A percentile compares a stretch with the other conserved stretches of the same genome.
Evolutionary conservation across 2,888 invertebrate genomes (phyloP).

Genomic region (Aradus depressus): DNA sequence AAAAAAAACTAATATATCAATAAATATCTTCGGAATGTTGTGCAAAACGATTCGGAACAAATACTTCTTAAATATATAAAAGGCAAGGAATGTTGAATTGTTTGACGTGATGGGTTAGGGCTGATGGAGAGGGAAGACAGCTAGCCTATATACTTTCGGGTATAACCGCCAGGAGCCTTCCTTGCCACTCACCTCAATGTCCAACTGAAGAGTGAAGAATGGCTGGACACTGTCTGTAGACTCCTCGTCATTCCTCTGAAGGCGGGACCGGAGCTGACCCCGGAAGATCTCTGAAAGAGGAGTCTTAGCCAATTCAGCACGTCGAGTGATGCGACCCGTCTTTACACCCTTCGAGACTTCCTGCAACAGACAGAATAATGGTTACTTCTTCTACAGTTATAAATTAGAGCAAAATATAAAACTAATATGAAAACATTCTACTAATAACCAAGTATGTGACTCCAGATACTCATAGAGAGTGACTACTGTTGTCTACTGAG

Average conservation of each 20-base stretch:
- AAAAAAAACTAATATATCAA: too few relatives aligned
- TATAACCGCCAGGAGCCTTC: too few relatives aligned
- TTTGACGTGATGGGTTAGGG: too few relatives aligned
- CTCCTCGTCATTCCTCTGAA: constrained; percentile 50
- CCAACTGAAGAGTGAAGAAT: constrained; percentile 88
- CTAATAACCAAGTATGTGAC: too few relatives aligned
- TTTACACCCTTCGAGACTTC: constrained; percentile 12
- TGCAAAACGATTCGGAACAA: too few relatives aligned
- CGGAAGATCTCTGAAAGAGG: constrained; percentile 89
- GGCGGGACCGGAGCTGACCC: constrained; percentile 74
- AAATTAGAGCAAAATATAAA: not conserved
- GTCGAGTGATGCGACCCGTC: constrained; percentile 63
- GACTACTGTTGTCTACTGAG: too few relatives aligned
- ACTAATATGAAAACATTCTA: not conserved
- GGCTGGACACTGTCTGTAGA: constrained; percentile 88
- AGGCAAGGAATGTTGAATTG: too few relatives aligned
- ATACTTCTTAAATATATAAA: too few relatives aligned
- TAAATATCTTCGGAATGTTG: too few relatives aligned
- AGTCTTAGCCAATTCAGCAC: constrained; percentile 68
- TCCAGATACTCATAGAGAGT: too few relatives aligned
- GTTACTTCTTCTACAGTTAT: not conserved
- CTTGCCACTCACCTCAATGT: constrained; percentile 84
- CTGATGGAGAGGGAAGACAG: too few relatives aligned
- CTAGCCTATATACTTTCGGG: too few relatives aligned
- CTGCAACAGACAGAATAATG: constrained; percentile 3